These are phyloP conservation scores for Phengaris arion DNA, from an alignment of 2,888 invertebrate species.

Conservation along the genomic window DNA sequence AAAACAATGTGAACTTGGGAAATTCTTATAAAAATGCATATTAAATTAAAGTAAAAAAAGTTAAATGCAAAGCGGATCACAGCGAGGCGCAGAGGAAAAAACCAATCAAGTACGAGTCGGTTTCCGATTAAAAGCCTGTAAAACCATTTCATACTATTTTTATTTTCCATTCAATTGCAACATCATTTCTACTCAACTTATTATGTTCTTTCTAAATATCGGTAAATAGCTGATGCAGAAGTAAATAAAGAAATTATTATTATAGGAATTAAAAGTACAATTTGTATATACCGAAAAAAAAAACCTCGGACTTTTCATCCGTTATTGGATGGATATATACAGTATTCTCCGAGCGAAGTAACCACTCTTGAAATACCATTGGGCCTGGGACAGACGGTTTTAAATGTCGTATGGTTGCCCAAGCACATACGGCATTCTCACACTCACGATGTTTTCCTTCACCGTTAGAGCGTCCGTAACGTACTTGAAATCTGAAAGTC, in stretches of 20 bases:
- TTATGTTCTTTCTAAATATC: conserved; percentile 1
- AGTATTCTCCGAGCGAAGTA: too few relatives aligned
- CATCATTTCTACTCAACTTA: conserved; percentile 17
- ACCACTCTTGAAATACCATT: too few relatives aligned
- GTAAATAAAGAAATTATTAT: background rate
- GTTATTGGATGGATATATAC: too few relatives aligned
- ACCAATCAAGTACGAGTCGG: conserved; percentile 47
- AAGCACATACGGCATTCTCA: too few relatives aligned
- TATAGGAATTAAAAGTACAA: too few relatives aligned
- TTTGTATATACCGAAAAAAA: too few relatives aligned
- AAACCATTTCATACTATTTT: conserved; percentile 35
- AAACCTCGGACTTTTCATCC: too few relatives aligned
- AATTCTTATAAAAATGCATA: conserved; percentile 64
- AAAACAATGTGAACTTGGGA: conserved; percentile 43
- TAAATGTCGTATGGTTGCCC: too few relatives aligned
- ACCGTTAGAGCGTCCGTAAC: too few relatives aligned
- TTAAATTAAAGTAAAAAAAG: conserved; percentile 71
- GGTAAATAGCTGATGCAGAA: background rate
- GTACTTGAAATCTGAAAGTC: too few relatives aligned
- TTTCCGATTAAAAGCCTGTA: conserved; percentile 42
- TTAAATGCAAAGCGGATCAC: conserved; percentile 66
- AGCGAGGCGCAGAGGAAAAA: conserved; percentile 54
- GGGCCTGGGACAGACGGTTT: too few relatives aligned
- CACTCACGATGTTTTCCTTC: too few relatives aligned
- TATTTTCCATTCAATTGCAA: conserved; percentile 32